phyloP scores from a whole-genome alignment of 1,140 invertebrate species.

The Maniola jurtina region DNA sequence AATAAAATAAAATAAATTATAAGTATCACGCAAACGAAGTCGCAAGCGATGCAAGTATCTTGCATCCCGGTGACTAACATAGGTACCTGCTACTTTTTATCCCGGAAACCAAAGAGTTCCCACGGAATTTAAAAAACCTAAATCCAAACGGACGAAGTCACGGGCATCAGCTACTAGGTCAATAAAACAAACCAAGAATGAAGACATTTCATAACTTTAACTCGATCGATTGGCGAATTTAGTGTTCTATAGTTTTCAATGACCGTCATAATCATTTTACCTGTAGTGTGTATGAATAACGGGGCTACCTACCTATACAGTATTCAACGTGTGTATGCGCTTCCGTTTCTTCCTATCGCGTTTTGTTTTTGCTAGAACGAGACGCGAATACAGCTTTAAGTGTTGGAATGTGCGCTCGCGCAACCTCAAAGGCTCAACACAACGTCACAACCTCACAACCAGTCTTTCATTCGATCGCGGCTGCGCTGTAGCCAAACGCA shows the following conservation, averaged over 20 bases:
- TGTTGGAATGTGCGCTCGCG: conserved; percentile 72
- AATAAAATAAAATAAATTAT: too few relatives aligned
- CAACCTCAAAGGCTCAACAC: conserved; percentile 40
- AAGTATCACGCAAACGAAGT: too few relatives aligned
- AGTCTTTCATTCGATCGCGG: conserved; percentile 67
- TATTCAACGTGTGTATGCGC: conserved; percentile 27
- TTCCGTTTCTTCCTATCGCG: conserved; percentile 28
- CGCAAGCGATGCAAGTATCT: too few relatives aligned
- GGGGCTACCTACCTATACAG: conserved; percentile 67
- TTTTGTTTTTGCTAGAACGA: conserved; percentile 35
- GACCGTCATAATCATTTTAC: conserved; percentile 52
- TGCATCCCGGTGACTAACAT: neutral
- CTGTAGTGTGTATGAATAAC: conserved; percentile 73
- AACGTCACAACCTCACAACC: conserved; percentile 39
- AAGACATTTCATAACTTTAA: conserved; percentile 28
- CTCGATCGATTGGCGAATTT: conserved; percentile 41
- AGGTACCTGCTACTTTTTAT: neutral
- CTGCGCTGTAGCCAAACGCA: conserved; percentile 46
- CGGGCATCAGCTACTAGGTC: neutral
- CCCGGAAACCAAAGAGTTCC: too few relatives aligned
- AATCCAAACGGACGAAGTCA: too few relatives aligned
- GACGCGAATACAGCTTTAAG: conserved; percentile 49
- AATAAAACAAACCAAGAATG: conserved; percentile 20
- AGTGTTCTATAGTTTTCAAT: conserved; percentile 41
- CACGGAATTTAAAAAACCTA: neutral